Percentiles rank a stretch among this genome's conserved stretches.
phyloP scores from a whole-genome alignment of 2,888 invertebrate species.

The Endotricha flammealis region DNA sequence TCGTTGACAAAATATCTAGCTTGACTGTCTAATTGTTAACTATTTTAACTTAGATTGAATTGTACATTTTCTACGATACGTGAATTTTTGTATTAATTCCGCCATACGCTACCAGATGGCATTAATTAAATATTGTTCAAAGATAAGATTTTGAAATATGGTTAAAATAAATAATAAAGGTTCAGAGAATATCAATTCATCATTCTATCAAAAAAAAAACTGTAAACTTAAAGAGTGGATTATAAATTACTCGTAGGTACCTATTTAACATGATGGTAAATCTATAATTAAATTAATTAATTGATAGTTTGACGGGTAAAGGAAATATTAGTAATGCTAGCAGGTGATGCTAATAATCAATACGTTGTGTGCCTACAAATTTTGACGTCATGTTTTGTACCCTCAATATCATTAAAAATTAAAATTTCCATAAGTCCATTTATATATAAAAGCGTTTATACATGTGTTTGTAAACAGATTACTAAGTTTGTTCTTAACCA shows the following conservation, averaged over 20 bases:
- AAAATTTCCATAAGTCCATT: too few relatives aligned
- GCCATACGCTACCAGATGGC: slow-evolving; percentile 8
- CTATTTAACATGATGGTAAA: too few relatives aligned
- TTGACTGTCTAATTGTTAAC: slow-evolving; percentile 6
- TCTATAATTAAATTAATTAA: too few relatives aligned
- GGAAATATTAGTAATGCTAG: neutral
- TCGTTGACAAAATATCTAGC: neutral
- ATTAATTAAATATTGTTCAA: slow-evolving; percentile 4
- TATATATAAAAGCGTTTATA: too few relatives aligned
- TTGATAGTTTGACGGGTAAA: neutral
- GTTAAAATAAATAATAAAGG: too few relatives aligned
- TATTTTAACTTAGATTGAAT: slow-evolving; percentile 7
- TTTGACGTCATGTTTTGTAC: slow-evolving; percentile 3
- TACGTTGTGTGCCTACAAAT: neutral
- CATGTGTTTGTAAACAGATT: too few relatives aligned
- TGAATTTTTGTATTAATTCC: slow-evolving; percentile 5
- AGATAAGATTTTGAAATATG: neutral
- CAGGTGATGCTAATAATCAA: neutral
- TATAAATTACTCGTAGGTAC: too few relatives aligned
- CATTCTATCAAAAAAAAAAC: too few relatives aligned
- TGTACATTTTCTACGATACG: slow-evolving; percentile 1
- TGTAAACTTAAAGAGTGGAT: too few relatives aligned
- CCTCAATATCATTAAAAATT: slow-evolving; percentile 6
- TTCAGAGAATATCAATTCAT: too few relatives aligned
- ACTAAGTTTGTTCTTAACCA: too few relatives aligned